These are phyloP conservation scores for Drosophila cardini DNA, from an alignment of 1,140 invertebrate species.

Conservation along the genomic window DNA sequence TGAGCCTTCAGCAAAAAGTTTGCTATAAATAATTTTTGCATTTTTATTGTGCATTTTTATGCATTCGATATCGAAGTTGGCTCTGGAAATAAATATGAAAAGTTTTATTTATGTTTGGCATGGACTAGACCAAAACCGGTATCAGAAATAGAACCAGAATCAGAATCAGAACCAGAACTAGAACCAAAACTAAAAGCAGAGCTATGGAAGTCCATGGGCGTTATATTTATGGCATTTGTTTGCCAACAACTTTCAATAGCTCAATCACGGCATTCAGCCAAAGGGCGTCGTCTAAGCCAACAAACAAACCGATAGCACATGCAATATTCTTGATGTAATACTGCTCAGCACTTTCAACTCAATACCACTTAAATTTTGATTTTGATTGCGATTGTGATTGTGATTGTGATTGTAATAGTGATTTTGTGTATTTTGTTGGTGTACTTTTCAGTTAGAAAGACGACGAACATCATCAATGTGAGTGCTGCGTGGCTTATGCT, in stretches of 20 bases:
- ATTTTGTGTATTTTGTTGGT: not conserved
- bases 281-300: constrained; percentile 24
- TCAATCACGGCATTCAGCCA: constrained; percentile 68
- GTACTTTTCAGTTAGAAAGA: constrained; percentile 43
- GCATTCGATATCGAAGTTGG: constrained; percentile 80
- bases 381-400: constrained; percentile 15
- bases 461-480: constrained; percentile 73
- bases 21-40: constrained; percentile 81
- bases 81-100: constrained; percentile 81
- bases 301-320: constrained; percentile 48
- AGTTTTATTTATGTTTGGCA: constrained; percentile 78
- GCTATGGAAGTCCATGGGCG: constrained; percentile 40
- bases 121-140: constrained; percentile 30
- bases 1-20: constrained; percentile 67
- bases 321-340: constrained; percentile 41
- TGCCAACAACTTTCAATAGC: constrained; percentile 82
- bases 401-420: not conserved
- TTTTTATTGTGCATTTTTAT: constrained; percentile 82
- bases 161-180: no score
- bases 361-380: not conserved
- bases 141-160: no score
- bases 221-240: constrained; percentile 82
- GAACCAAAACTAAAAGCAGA: no score
- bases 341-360: not conserved
- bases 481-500: constrained; percentile 68